phyloP scores from a whole-genome alignment of 2,113 vertebrate genomes.

The Martes martes region DNA sequence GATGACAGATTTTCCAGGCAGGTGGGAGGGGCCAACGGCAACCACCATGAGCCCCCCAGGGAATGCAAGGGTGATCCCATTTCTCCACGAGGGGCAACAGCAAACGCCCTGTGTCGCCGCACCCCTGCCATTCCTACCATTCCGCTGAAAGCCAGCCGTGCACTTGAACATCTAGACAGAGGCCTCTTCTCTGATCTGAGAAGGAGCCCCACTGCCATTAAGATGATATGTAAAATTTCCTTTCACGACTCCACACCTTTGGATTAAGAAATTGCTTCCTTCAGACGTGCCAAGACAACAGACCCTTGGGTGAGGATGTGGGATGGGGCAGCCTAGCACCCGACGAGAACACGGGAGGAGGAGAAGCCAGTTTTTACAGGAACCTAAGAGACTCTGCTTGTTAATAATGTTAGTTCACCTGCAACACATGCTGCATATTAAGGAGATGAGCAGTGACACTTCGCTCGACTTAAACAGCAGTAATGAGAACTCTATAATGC shows the following conservation, averaged over 20 bases:
- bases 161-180: neutral
- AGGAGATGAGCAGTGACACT: neutral
- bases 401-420: neutral
- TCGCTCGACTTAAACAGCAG: neutral
- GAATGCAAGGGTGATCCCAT: neutral
- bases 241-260: neutral
- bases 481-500: neutral
- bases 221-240: neutral
- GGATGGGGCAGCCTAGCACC: neutral
- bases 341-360: neutral
- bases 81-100: neutral
- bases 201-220: neutral
- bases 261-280: constrained; percentile 26
- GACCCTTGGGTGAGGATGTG: neutral
- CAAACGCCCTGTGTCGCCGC: neutral
- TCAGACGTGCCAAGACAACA: neutral
- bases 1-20: constrained; percentile 28
- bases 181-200: neutral
- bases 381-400: neutral
- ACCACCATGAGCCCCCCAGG: neutral
- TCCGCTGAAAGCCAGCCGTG: neutral
- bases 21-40: neutral
- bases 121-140: fast-evolving
- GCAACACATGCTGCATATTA: neutral
- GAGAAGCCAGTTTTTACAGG: neutral